phyloP scores from a whole-genome alignment of 2,797 vertebrate genomes.

The Aeoliscus strigatus region DNA sequence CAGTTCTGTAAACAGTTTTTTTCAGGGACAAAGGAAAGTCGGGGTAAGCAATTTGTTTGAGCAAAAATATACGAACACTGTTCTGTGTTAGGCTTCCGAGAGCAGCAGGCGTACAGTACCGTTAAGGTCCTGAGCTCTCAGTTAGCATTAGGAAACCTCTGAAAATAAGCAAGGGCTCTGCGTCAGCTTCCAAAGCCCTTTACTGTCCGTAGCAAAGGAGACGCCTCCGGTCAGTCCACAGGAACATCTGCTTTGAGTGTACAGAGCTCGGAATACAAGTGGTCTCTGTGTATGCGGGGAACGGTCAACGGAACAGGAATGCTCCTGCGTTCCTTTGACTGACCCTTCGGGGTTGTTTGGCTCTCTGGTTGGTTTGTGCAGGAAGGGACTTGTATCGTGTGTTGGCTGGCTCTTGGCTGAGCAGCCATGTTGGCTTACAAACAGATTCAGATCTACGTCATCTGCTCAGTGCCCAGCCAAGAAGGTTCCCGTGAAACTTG shows the following conservation, averaged over 20 bases:
- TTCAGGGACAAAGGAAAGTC: constrained; percentile 49
- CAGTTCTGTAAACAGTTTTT: constrained; percentile 72
- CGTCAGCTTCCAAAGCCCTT: constrained; percentile 59
- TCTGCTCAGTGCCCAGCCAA: constrained; percentile 15
- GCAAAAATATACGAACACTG: constrained; percentile 50
- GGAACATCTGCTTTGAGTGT: constrained; percentile 35
- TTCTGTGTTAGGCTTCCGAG: constrained; percentile 68
- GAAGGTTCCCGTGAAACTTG: constrained; percentile 24
- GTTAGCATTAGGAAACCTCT: constrained; percentile 56
- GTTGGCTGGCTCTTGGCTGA: constrained; percentile 37
- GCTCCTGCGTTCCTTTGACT: constrained; percentile 42
- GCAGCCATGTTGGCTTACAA: constrained; percentile 30
- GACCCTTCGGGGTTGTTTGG: constrained; percentile 46
- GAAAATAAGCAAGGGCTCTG: constrained; percentile 57
- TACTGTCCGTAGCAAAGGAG: constrained; percentile 50
- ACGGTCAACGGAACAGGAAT: constrained; percentile 19
- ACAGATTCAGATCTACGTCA: constrained; percentile 35
- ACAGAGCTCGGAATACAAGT: constrained; percentile 39
- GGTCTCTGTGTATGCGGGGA: constrained; percentile 36
- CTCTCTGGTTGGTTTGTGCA: constrained; percentile 64
- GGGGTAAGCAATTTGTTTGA: constrained; percentile 48
- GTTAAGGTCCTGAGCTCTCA: constrained; percentile 76
- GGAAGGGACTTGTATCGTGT: constrained; percentile 52
- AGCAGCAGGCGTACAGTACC: constrained; percentile 65
- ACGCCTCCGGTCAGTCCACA: constrained; percentile 29